Evolutionary conservation across 2,888 invertebrate species (phyloP), one percentile per base, ranked within the genome.

Genomic region (Tinea trinotella): DNA sequence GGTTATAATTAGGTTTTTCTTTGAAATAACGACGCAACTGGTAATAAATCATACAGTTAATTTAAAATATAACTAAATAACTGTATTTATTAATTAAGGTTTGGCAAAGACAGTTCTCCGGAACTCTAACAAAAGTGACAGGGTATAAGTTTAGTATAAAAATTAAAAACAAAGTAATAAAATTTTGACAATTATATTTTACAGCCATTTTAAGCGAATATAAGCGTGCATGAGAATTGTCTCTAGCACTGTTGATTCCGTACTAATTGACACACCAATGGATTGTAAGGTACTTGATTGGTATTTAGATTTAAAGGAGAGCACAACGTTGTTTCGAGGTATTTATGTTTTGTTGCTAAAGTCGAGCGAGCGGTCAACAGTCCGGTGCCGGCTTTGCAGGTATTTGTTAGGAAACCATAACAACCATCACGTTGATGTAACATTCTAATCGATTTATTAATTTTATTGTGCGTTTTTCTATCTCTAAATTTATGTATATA

Each of bases 201-300:
- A 12, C 40, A 40, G 40, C 40, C 40, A 15, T n/a, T 40, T 40
- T 40, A 40, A 15, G 12, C 13, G 3, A 40, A 40, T 15, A 40
- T 40, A 40, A 15, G 15, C 15, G 40, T 40, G 40, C 13, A 3
- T 40, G 40, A 40, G 40, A 13, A 13, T 40, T 40, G 40, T 40
- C 77, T 70, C 65, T 76, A 74, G 74, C 74, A 74, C 75, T 76
- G 70, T 78, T 76, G 75, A 77, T 79, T 82, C 74, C 71, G 67
- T 84, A 82, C 72, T 77, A 76, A 77, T 80, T 84, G 83, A 76
- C 82, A 74, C 84, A 76, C 84, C 84, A 79, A 80, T 82, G 84
- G 84, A 84, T 67, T 70, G 40, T 40, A 84, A 85, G 85, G 85
- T 85, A 85, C 81, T 85, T 82, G 74, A 82, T 81, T 84, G 77